Base-by-base conservation (phyloP, 1,140 invertebrate species). In the Megathymus violae region DNA sequence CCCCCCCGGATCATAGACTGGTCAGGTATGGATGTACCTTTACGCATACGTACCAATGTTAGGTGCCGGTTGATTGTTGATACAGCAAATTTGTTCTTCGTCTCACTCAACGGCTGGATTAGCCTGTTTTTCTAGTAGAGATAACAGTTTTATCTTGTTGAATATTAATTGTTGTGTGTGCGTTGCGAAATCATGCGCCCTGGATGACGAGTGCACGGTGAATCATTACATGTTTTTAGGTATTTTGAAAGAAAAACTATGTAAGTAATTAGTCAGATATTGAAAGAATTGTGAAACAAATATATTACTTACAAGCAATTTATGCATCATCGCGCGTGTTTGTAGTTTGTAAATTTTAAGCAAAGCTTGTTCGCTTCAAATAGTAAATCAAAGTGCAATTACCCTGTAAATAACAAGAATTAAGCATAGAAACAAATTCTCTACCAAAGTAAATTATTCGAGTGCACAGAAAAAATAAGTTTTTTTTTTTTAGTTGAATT, bases 61-160 rank as follows among this genome's bases (percentile, higher is more conserved):
- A 83, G 83, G 77, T 84, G 80, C 80, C 74, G 76, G 73, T 74
- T 85, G 84, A 84, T 85, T 89, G 86, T 88, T 89, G 80, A 74
- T 80, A 72, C 78, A 86, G 86, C 79, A 89, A 88, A 89, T 89
- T 86, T 89, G 82, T 80, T 85, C 83, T 77, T 64, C 66, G 73
- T 82, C 78, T 82, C 83, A 78, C 78, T 82, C 82, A 63, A 72
- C 77, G 80, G 62, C 63, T 67, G 83, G 85, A 89, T 89, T 85
- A 89, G 80, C 74, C 80, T 86, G 84, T 87, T 85, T 88, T 85
- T 86, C 76, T 81, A 85, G 78, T 75, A 84, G 80, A 84, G 82
- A 85, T 82, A 87, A 85, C 82, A 82, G 76, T 80, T 84, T 81
- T 88, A 85, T 88, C 82, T 80, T 71, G 69, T 76, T 78, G 74